These are phyloP conservation scores for Sphaeramia orbicularis DNA, from an alignment of 2,797 vertebrate species.

Conservation along the genomic window DNA sequence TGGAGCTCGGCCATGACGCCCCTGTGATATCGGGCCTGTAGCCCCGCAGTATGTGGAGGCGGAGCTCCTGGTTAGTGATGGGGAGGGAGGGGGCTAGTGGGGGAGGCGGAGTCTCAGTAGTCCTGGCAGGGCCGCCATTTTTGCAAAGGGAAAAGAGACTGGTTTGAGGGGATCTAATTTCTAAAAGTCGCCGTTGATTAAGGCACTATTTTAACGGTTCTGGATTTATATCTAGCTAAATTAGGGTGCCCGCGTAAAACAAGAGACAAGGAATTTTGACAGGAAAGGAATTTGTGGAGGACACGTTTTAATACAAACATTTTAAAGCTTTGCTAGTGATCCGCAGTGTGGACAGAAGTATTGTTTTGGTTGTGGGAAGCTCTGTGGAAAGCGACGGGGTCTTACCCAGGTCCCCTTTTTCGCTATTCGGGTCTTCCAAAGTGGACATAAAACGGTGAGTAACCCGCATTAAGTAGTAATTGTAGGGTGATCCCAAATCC, in stretches of 20 bases:
- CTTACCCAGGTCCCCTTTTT: constrained; percentile 84
- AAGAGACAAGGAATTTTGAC: constrained; percentile 34
- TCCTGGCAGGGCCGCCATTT: constrained; percentile 97
- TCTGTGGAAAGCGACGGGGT: constrained; percentile 85
- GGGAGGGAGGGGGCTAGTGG: constrained; percentile 68
- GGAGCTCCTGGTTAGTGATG: constrained; percentile 74
- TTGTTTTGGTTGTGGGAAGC: constrained; percentile 93
- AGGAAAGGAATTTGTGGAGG: constrained; percentile 46
- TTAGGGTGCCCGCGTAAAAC: constrained; percentile 35
- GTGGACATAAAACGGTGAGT: constrained; percentile 95
- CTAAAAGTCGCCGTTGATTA: constrained; percentile 84
- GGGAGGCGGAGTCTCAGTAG: constrained; percentile 85
- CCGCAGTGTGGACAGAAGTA: constrained; percentile 91
- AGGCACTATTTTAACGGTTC: constrained; percentile 80
- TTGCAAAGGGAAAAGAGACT: constrained; percentile 96
- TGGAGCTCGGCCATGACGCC: constrained; percentile 81
- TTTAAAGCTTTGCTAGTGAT: constrained; percentile 84
- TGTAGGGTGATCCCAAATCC: constrained; percentile 64
- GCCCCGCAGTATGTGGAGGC: constrained; percentile 90
- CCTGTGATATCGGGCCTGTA: constrained; percentile 88
- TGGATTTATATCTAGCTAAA: constrained; percentile 47
- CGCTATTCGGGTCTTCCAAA: constrained; percentile 79
- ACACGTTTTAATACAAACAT: constrained; percentile 67
- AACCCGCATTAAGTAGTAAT: constrained; percentile 48
- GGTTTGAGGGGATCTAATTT: constrained; percentile 89